Evolutionary conservation across 2,797 vertebrate genomes (phyloP).

Genomic region (Ataeniobius toweri): DNA sequence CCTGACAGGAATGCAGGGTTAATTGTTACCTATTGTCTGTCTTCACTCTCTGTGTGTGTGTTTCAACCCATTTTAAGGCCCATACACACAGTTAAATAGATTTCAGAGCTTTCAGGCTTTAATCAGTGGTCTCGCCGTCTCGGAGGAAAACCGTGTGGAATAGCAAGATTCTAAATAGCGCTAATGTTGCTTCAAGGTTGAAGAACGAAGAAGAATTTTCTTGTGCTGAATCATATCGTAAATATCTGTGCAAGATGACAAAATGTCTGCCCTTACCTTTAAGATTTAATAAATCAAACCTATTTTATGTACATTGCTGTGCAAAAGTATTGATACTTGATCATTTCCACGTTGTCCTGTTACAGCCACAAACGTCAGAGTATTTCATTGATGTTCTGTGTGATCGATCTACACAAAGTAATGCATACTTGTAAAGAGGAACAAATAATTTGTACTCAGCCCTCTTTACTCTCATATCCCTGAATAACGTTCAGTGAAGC

Average conservation of each 20-base stretch:
- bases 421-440: too few relatives aligned
- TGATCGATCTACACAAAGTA: too few relatives aligned
- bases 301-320: neutral
- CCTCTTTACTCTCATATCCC: neutral
- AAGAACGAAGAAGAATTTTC: constrained; percentile 15
- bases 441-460: neutral
- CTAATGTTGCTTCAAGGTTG: constrained; percentile 47
- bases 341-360: too few relatives aligned
- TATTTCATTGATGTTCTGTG: too few relatives aligned
- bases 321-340: too few relatives aligned
- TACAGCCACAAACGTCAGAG: too few relatives aligned
- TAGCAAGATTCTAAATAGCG: constrained; percentile 39
- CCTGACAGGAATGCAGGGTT: constrained; percentile 72
- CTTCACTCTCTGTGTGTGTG: constrained; percentile 46
- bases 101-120: constrained; percentile 43
- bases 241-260: neutral
- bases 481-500: neutral
- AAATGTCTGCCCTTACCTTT: neutral
- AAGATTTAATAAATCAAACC: neutral
- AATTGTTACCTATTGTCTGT: constrained; percentile 76
- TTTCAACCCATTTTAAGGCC: constrained; percentile 56
- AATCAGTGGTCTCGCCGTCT: constrained; percentile 27
- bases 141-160: constrained; percentile 29
- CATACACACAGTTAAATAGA: constrained; percentile 38
- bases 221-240: neutral